Conservation (phyloP, 2,797 vertebrate species). For the Thalassophryne amazonica region DNA sequence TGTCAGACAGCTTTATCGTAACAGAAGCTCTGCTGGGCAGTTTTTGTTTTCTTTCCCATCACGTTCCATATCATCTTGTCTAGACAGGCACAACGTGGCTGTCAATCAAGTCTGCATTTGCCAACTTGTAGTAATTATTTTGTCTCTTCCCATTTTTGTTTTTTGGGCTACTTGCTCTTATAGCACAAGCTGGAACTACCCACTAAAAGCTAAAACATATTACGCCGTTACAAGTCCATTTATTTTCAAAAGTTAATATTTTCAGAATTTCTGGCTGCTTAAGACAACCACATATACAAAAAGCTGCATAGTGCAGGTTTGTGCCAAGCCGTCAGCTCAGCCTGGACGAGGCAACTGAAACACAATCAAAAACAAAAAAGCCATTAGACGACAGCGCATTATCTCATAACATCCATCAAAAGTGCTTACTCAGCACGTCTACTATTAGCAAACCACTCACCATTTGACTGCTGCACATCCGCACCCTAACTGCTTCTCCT, state of each 20-base stretch:
- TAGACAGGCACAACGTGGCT: background rate
- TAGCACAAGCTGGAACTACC: too few relatives aligned
- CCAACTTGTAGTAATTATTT: background rate
- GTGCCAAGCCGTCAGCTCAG: background rate
- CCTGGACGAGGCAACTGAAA: conserved; percentile 24
- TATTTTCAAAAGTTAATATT: conserved; percentile 1
- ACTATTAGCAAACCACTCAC: background rate
- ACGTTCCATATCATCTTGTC: background rate
- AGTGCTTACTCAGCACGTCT: background rate
- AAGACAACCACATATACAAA: background rate
- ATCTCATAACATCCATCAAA: conserved; percentile 10
- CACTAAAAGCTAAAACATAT: background rate
- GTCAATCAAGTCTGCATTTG: background rate
- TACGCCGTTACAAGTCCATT: background rate
- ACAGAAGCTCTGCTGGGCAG: conserved; percentile 23
- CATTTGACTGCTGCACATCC: background rate
- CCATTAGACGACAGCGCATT: conserved; percentile 21
- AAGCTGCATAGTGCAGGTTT: conserved; percentile 1
- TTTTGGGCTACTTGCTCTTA: background rate
- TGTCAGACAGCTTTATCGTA: too few relatives aligned
- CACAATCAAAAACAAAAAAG: conserved; percentile 1
- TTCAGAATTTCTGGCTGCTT: too few relatives aligned
- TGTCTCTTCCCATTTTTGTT: background rate
- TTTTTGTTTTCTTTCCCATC: conserved; percentile 25
- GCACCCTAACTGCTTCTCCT: background rate